Evolutionary conservation across 2,888 invertebrate genomes (phyloP).

Genomic region (Graphium colonna): DNA sequence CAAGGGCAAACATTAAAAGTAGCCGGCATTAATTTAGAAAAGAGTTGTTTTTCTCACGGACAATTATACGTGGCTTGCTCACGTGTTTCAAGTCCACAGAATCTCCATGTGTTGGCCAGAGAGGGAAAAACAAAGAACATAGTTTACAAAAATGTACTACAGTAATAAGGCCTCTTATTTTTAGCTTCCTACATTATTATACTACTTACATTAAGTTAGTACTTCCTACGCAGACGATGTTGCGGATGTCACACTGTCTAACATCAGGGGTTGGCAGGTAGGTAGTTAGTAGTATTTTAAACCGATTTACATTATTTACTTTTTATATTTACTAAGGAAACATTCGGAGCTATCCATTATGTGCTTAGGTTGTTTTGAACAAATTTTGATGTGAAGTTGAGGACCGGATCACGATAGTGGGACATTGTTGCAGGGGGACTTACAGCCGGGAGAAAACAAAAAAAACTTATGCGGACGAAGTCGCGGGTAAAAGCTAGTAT

Average conservation of each 20-base stretch:
- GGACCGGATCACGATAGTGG: no score
- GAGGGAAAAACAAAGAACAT: neutral
- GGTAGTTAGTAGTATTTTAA: no score
- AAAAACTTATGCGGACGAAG: no score
- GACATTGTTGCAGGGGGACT: no score
- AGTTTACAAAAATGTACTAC: neutral
- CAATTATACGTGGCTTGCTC: neutral
- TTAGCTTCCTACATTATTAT: neutral
- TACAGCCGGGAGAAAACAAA: no score
- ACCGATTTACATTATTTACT: no score
- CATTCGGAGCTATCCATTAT: no score
- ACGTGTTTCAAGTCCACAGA: neutral
- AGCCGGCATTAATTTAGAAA: neutral
- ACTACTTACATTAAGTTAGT: conserved; percentile 8
- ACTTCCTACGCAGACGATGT: conserved; percentile 6
- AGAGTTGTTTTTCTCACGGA: neutral
- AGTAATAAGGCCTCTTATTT: neutral
- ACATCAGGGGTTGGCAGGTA: no score
- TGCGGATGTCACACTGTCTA: neutral
- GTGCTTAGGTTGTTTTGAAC: no score
- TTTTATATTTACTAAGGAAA: no score
- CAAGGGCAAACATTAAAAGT: neutral
- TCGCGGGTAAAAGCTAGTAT: no score
- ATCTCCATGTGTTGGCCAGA: neutral
- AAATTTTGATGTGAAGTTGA: no score